A percentile compares a stretch with the other conserved stretches of the same genome.
Conservation (phyloP, 1,140 invertebrate species). For the Pissodes strobi region DNA sequence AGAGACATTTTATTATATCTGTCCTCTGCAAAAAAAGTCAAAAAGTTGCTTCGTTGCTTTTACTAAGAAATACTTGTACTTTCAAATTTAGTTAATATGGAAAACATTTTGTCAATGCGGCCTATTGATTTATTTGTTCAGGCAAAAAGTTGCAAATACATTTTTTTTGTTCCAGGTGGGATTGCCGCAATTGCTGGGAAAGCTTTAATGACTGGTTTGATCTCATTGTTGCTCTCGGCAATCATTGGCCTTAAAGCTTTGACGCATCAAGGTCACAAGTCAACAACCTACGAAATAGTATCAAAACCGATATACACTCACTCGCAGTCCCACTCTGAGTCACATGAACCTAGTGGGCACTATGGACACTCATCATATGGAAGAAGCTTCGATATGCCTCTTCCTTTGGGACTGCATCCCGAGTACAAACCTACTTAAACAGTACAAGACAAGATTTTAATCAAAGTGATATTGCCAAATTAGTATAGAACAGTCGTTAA, state of each 20-base stretch:
- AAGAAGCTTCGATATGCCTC: slow-evolving; percentile 53
- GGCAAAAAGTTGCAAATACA: not conserved
- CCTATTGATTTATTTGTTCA: not conserved
- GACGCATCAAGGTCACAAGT: slow-evolving; percentile 67
- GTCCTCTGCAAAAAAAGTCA: too few relatives aligned
- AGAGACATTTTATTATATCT: too few relatives aligned
- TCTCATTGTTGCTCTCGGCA: slow-evolving; percentile 76
- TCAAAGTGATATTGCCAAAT: slow-evolving; percentile 21
- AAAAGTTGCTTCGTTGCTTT: too few relatives aligned
- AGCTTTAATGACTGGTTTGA: slow-evolving; percentile 79
- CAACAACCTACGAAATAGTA: slow-evolving; percentile 82
- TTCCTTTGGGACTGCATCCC: slow-evolving; percentile 51
- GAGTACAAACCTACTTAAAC: slow-evolving; percentile 44
- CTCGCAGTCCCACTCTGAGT: slow-evolving; percentile 72
- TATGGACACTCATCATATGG: slow-evolving; percentile 63
- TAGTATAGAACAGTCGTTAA: not conserved
- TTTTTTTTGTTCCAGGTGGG: slow-evolving; percentile 62
- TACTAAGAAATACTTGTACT: not conserved
- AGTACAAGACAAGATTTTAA: not conserved
- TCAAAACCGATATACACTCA: slow-evolving; percentile 78
- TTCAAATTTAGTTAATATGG: too few relatives aligned
- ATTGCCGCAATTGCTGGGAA: slow-evolving; percentile 79
- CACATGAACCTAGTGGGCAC: slow-evolving; percentile 63
- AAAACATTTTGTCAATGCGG: too few relatives aligned
- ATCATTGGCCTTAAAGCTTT: slow-evolving; percentile 77